Conservation (phyloP, 2,888 invertebrate species). For the Plusia festucae region DNA sequence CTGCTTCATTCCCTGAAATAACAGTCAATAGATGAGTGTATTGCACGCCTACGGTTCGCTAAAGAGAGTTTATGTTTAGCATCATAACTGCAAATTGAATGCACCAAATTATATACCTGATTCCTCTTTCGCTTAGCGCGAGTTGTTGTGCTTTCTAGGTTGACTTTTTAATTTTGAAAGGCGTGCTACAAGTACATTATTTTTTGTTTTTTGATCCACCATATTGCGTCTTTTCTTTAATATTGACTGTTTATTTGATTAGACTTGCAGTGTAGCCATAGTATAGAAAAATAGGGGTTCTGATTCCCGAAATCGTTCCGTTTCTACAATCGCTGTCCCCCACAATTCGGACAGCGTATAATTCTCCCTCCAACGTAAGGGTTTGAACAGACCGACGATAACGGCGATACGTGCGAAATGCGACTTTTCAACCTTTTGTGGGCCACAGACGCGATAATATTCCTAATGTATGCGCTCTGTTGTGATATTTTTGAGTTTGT, state of each 20-base stretch:
- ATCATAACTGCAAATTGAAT: no score
- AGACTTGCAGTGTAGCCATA: no score
- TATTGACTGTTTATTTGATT: no score
- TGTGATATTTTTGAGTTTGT: constrained; percentile 81
- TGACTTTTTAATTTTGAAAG: no score
- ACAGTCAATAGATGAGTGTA: background rate
- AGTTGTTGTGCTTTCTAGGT: no score
- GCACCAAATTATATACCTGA: no score
- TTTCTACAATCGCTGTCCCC: constrained; percentile 46
- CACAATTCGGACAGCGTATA: constrained; percentile 59
- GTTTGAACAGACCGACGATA: constrained; percentile 83
- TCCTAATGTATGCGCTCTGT: constrained; percentile 83
- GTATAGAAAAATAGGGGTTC: no score
- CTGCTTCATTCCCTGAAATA: constrained; percentile 2
- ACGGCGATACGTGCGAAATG: constrained; percentile 84
- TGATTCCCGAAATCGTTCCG: background rate
- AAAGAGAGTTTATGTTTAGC: background rate
- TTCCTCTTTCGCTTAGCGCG: no score
- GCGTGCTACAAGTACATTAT: no score
- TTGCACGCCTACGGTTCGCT: background rate
- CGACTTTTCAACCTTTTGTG: constrained; percentile 89
- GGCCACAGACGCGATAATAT: constrained; percentile 83
- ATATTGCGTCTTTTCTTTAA: no score
- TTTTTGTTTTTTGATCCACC: no score
- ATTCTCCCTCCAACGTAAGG: constrained; percentile 84